Evolutionary conservation across 2,113 vertebrate genomes (phyloP), one percentile per base, ranked within the genome.

Genomic region (Petrocephalus microphthalmus): DNA sequence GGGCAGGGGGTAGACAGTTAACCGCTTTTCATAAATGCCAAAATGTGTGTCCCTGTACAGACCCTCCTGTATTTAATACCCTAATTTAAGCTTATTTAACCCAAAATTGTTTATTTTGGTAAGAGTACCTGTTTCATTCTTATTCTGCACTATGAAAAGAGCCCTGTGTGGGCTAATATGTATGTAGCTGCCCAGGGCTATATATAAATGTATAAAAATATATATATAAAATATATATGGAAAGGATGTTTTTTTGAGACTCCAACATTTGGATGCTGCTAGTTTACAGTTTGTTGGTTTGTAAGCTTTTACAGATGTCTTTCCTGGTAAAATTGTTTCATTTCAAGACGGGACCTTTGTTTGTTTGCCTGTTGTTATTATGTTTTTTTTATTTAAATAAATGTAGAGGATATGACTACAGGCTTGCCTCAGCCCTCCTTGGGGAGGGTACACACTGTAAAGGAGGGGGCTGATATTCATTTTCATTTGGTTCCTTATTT

Each of bases 21-120:
- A 94, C 94, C 95, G 92, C 93, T 95, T 29, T 95, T 95, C 95
- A 95, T 94, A 95, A 74, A 96, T 96, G 96, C 95, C 96, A 97
- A 96, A 91, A 96, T 95, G 95, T 96, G 93, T 97, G 96, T 97
- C 96, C 97, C 92, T 98, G 97, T 97, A 97, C 96, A 97, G 96
- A 97, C 95, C 94, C 96, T 96, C 96, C 96, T 97, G 96, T 99
- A 97, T 98, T 98, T 98, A 98, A 98, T 96, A 96, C 94, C 95
- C 94, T 97, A 97, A 98, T 98, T 98, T 98, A 98, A 87, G 98
- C 96, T 96, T 97, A 98, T 97, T 98, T 99, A 98, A 98, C 97
- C 96, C 97, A 95, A 94, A 96, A 93, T 94, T 96, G 96, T 97
- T 97, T 96, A 96, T 97, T 97, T 97, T 96, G 96, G 97, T 96